Evolutionary conservation across 2,888 invertebrate genomes (phyloP), one percentile per base, ranked within the genome.

Genomic region (Cerastis leucographa): DNA sequence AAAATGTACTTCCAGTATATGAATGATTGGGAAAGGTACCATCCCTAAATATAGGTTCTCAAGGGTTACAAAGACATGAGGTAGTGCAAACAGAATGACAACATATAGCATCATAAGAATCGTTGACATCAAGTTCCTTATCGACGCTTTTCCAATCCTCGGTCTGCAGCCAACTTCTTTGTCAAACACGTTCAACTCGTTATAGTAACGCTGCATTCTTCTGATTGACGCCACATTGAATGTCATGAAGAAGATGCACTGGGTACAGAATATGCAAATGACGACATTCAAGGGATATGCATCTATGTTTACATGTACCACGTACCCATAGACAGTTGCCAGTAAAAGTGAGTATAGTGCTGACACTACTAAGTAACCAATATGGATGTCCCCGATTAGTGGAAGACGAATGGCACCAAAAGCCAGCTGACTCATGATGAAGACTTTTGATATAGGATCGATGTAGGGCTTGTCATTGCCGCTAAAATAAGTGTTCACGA

Each of bases 151-250:
- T 1, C 90, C 84, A 35, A 87, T 84, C 71, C 90, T 92, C 1
- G 93, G 93, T 46, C 87, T 87, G 59, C 91, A 92, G 14, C 91
- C 90, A 22, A 92, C 89, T 71, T 90, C 90, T n/a, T 71, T 79
- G 64, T 94, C 94, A 73, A 94, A 94, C 56, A 85, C 89, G 17
- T 89, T 91, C 40, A 94, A 74, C 69, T 92, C 91, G 5, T 75
- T 83, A 74, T 91, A 94, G 75, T 90, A 94, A 6, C 84, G 71
- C 61, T 89, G 83, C 80, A 93, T 75, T 70, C 90, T 88, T 68
- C 89, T 92, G 49, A 90, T 89, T 11, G 89, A 88, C n/a, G 89
- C 25, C 17, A 89, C 85, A 78, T 90, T 89, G 49, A 91, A 89
- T 0, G 88, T 49, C 54, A 86, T 78, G 49, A 85, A 89, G 40